These are phyloP conservation scores for Synanceia verrucosa DNA, from an alignment of 2,797 vertebrate genomes.

Conservation along the genomic window DNA sequence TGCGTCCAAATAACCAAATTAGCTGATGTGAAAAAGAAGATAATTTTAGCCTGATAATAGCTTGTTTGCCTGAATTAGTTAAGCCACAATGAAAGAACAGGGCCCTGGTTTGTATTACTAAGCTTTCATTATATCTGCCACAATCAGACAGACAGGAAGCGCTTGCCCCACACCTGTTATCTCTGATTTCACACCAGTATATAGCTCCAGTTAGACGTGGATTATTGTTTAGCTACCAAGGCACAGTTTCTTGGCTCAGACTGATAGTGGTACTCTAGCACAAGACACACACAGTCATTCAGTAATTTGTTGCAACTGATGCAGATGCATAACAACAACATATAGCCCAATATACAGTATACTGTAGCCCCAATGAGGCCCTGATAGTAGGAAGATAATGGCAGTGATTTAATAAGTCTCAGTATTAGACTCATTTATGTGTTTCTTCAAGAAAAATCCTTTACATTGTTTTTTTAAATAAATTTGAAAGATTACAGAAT, in stretches of 20 bases:
- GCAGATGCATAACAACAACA: slow-evolving; percentile 1
- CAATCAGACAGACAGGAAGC: slow-evolving; percentile 9
- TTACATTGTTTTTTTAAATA: not conserved
- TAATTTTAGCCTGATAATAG: not conserved
- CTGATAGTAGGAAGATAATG: not conserved
- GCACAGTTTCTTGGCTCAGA: slow-evolving; percentile 25
- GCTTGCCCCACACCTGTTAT: slow-evolving; percentile 30
- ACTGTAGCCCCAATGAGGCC: not conserved
- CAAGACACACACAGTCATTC: slow-evolving; percentile 11
- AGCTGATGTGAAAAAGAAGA: not conserved
- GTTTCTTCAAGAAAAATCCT: no score
- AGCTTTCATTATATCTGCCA: slow-evolving; percentile 8
- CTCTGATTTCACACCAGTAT: slow-evolving; percentile 43
- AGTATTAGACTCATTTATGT: no score
- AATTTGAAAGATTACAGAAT: not conserved
- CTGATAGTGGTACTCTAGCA: slow-evolving; percentile 6
- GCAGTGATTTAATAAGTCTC: not conserved
- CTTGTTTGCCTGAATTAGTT: not conserved
- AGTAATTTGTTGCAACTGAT: not conserved
- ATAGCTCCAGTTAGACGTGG: slow-evolving; percentile 31
- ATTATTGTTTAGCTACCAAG: slow-evolving; percentile 30
- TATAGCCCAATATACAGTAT: not conserved
- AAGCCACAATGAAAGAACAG: not conserved
- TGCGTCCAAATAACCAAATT: not conserved
- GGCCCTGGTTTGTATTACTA: not conserved